Base-by-base conservation (phyloP, 2,888 invertebrate species). In the Tetanocera ferruginea region DNA sequence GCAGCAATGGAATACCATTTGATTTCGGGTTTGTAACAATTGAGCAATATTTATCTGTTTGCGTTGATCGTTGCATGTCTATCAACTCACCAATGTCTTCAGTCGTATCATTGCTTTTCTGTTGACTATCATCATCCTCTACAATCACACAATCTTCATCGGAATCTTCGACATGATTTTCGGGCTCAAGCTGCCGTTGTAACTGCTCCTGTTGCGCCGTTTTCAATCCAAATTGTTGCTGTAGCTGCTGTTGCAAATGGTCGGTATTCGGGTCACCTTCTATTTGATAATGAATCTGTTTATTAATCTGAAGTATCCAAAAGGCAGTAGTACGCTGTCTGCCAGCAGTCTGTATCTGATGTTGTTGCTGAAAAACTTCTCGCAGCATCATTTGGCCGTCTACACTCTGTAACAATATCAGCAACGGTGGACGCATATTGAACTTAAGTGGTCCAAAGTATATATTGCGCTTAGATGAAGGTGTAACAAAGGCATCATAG, bases 321-420 rank as follows among this genome's bases (percentile, higher is more conserved):
- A 88, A 87, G 3, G 87, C 88, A 78, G 85, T 87, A 8, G 90
- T 89, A 5, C 83, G 85, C 5, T 81, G 81, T 0, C 81, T 34
- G 17, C 51, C 80, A 6, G 69, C 28, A 5, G 74, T 78, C 19
- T 60, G 76, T 74, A 89, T 86, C 19, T 82, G 83, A 62, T 88
- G 87, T 67, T 84, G 83, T 6, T 84, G 78, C 74, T 90, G 89
- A 78, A 88, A 90, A 1, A 88, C 85, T 82, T 90, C 90, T 0
- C 89, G 85, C 34, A 87, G 70, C 86, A 89, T 87, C 86, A 90
- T 88, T 76, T 86, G 84, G 0, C 89, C 86, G 76, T 90, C 87
- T 3, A 89, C 86, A 77, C 88, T 88, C 79, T 90, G 89, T 11
- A 89, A 83, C 57, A 90, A 78, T 64, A 89, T 83, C 9, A 89